Evolutionary conservation across 2,797 vertebrate species (phyloP).

Genomic region (Sylvia borin): DNA sequence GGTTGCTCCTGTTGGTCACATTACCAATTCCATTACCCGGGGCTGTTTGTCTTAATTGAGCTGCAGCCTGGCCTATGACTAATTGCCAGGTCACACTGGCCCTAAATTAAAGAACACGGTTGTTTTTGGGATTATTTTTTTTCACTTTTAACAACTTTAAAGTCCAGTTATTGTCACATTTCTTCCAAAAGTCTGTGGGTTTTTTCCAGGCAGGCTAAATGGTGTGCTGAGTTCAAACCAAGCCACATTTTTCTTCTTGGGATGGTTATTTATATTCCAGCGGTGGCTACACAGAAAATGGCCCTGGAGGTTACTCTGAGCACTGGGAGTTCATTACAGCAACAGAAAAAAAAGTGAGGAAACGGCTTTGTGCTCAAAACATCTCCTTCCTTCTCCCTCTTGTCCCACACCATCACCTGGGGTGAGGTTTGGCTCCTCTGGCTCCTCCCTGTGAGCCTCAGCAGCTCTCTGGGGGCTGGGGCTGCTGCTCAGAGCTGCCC

Average conservation of each 20-base stretch:
- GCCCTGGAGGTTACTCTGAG: background rate
- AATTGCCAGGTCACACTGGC: constrained; percentile 67
- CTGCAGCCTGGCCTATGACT: constrained; percentile 58
- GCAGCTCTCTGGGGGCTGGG: background rate
- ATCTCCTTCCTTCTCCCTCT: background rate
- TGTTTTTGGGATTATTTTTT: background rate
- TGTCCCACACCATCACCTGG: background rate
- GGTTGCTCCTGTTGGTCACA: constrained; percentile 62
- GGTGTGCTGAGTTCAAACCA: background rate
- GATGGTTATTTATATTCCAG: background rate
- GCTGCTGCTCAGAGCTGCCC: background rate
- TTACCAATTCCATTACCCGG: constrained; percentile 66
- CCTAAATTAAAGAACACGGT: constrained; percentile 51
- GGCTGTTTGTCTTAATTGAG: constrained; percentile 69
- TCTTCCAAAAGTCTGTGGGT: background rate
- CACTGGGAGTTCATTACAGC: background rate
- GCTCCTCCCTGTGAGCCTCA: background rate
- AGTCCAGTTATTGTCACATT: background rate
- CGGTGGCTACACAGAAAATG: background rate
- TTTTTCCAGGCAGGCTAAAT: background rate
- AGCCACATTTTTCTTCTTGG: background rate
- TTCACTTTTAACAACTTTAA: background rate
- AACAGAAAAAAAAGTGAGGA: background rate
- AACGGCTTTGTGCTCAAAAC: background rate
- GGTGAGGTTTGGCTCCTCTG: background rate